Conservation (phyloP, 2,113 vertebrate genomes). For the Pangasianodon hypophthalmus region DNA sequence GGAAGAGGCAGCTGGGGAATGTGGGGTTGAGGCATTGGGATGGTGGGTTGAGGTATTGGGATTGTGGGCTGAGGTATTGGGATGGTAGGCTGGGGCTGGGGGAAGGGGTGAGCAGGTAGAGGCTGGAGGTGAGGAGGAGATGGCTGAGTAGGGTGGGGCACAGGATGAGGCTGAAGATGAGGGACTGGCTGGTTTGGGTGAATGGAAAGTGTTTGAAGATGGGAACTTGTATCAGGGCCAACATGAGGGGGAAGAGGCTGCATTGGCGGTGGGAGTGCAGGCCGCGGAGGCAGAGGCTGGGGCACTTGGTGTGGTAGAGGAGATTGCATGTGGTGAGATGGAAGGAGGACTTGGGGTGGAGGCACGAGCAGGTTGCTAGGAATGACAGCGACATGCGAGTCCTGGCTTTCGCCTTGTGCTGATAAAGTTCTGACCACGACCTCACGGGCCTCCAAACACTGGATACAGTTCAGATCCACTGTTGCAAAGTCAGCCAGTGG, state of each 20-base stretch:
- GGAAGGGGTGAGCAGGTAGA: constrained; percentile 29
- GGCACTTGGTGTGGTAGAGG: constrained; percentile 70
- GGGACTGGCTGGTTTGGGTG: constrained; percentile 35
- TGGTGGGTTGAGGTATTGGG: constrained; percentile 26
- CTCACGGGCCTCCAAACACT: constrained; percentile 83
- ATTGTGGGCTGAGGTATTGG: constrained; percentile 44
- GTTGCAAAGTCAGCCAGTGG: constrained; percentile 81
- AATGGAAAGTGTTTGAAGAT: constrained; percentile 68
- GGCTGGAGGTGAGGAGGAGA: constrained; percentile 57
- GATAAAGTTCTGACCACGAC: constrained; percentile 91
- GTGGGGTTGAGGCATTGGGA: constrained; percentile 73
- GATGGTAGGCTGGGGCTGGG: constrained; percentile 42
- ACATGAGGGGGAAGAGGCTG: constrained; percentile 67
- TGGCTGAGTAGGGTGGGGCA: constrained; percentile 57
- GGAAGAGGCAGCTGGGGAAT: constrained; percentile 73
- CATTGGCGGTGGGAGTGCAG: constrained; percentile 73
- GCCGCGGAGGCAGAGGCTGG: constrained; percentile 68
- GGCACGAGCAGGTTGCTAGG: constrained; percentile 90
- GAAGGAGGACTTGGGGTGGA: constrained; percentile 73
- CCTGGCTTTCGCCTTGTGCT: constrained; percentile 89
- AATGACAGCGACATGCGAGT: constrained; percentile 81
- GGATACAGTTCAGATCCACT: constrained; percentile 83
- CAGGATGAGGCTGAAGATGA: constrained; percentile 42
- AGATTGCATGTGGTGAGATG: constrained; percentile 65
- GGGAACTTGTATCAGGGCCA: constrained; percentile 65